Evolutionary conservation across 2,113 vertebrate genomes (phyloP).

Genomic region (Neogale vison): DNA sequence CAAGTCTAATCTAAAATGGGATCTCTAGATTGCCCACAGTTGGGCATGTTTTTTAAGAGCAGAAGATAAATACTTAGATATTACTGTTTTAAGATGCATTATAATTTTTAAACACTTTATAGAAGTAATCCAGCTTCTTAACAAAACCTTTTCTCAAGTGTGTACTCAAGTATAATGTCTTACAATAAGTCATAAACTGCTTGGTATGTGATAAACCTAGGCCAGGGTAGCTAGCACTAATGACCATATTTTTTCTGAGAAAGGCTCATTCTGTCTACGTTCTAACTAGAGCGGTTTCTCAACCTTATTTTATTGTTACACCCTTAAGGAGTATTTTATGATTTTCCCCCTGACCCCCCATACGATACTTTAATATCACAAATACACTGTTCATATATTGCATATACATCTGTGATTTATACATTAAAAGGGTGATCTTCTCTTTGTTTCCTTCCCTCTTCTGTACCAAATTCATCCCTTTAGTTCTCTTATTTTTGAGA

Average conservation of each 20-base stretch:
- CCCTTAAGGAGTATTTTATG: background rate
- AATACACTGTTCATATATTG: background rate
- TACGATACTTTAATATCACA: background rate
- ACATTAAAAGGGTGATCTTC: background rate
- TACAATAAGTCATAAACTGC: background rate
- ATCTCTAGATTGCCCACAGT: background rate
- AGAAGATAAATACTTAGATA: background rate
- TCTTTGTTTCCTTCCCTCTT: background rate
- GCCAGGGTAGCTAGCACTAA: background rate
- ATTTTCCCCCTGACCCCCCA: background rate
- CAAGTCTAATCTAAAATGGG: slow-evolving; percentile 1
- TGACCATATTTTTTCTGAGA: background rate
- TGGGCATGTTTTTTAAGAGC: background rate
- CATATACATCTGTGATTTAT: background rate
- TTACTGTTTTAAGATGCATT: background rate
- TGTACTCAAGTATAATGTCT: background rate
- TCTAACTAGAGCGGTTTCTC: background rate
- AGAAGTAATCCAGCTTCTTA: background rate
- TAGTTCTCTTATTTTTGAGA: background rate
- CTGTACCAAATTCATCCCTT: background rate
- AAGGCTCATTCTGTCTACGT: background rate
- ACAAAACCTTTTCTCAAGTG: background rate
- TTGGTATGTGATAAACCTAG: background rate
- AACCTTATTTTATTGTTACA: background rate
- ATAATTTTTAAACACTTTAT: background rate